A percentile compares a stretch with the other conserved stretches of the same genome.
phyloP scores from a whole-genome alignment of 2,888 invertebrate genomes.

The Pseudanteris insignis region DNA sequence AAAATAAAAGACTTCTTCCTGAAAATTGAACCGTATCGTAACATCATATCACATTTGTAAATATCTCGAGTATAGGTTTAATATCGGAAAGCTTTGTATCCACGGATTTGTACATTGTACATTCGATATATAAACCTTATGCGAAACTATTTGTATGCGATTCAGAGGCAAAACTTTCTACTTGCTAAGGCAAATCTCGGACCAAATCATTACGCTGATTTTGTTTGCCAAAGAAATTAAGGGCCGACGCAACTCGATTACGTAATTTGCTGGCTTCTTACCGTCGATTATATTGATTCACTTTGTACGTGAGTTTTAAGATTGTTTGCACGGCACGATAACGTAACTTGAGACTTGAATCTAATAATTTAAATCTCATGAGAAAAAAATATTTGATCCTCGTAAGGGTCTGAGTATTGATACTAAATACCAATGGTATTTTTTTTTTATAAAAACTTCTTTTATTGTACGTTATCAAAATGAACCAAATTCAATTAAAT shows the following conservation, averaged over 20 bases:
- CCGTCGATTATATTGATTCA: conserved; percentile 36
- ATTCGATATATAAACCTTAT: too few relatives aligned
- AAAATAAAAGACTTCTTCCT: too few relatives aligned
- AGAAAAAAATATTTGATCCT: too few relatives aligned
- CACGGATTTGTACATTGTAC: too few relatives aligned
- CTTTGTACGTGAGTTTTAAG: conserved; percentile 29
- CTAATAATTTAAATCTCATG: conserved; percentile 13
- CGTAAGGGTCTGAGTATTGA: too few relatives aligned
- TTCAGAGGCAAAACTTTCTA: conserved; percentile 14
- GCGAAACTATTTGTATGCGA: conserved; percentile 21
- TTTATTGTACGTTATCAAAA: too few relatives aligned
- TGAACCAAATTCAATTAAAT: too few relatives aligned
- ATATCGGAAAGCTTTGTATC: too few relatives aligned
- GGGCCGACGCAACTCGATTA: conserved; percentile 35
- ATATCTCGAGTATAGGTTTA: conserved; percentile 4
- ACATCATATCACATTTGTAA: conserved; percentile 16
- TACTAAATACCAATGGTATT: too few relatives aligned
- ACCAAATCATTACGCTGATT: conserved; percentile 38
- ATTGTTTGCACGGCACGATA: conserved; percentile 25
- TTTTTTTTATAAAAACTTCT: too few relatives aligned
- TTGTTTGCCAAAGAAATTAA: conserved; percentile 38
- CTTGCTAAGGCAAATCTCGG: conserved; percentile 24
- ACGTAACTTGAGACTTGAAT: conserved; percentile 18
- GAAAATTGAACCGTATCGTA: neutral
- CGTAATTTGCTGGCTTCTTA: conserved; percentile 42